Evolutionary conservation across 2,888 invertebrate species (phyloP).

Genomic region (Anorthoa munda): DNA sequence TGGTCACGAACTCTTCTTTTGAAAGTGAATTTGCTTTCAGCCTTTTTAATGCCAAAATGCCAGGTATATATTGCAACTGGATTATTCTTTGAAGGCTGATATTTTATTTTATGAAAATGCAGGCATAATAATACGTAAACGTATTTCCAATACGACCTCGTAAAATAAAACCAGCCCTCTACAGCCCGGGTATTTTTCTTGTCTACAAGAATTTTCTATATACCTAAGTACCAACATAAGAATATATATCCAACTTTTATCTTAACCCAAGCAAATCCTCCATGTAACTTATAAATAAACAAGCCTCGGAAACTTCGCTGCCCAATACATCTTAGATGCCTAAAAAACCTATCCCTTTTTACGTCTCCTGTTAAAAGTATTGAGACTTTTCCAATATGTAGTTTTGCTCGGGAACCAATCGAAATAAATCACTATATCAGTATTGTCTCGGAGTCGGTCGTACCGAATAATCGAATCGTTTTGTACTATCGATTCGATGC

Average conservation of each 20-base stretch:
- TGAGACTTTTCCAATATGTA: slow-evolving; percentile 69
- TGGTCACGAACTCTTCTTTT: no score
- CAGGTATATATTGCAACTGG: background rate
- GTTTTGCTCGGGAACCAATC: slow-evolving; percentile 67
- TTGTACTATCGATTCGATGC: slow-evolving; percentile 64
- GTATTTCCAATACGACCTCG: background rate
- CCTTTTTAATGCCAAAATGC: no score
- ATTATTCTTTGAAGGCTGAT: background rate
- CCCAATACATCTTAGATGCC: slow-evolving; percentile 60
- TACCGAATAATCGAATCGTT: slow-evolving; percentile 69
- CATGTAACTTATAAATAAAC: slow-evolving; percentile 50
- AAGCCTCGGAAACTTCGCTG: slow-evolving; percentile 26
- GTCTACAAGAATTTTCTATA: slow-evolving; percentile 2
- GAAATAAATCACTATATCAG: slow-evolving; percentile 70
- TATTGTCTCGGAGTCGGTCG: slow-evolving; percentile 62
- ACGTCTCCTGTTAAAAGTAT: slow-evolving; percentile 57
- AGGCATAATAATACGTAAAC: background rate
- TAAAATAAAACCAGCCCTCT: slow-evolving; percentile 4
- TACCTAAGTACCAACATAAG: background rate
- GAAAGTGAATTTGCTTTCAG: no score
- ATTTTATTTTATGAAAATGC: background rate
- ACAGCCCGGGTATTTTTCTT: background rate
- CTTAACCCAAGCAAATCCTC: slow-evolving; percentile 40
- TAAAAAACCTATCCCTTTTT: slow-evolving; percentile 57
- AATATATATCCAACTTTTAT: slow-evolving; percentile 25